Percentiles rank a stretch among this genome's conserved stretches.
phyloP scores from a whole-genome alignment of 2,888 invertebrate species.

The Cephus sareptanus region DNA sequence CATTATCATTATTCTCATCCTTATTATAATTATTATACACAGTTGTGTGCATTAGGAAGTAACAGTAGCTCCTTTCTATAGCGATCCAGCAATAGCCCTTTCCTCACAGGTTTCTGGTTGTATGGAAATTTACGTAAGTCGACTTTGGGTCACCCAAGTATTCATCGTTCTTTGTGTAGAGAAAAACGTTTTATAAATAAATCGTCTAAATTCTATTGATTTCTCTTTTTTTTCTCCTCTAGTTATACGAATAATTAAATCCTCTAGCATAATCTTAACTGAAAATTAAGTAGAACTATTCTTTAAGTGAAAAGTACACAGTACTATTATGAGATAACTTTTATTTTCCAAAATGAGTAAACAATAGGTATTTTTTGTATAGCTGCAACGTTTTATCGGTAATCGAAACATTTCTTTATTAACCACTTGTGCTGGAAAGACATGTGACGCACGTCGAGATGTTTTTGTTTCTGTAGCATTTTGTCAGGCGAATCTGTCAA shows the following conservation, averaged over 20 bases:
- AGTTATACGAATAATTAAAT: background rate
- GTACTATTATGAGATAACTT: background rate
- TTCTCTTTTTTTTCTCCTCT: background rate
- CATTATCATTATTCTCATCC: slow-evolving; percentile 18
- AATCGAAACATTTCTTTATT: background rate
- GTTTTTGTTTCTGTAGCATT: no score
- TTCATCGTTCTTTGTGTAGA: slow-evolving; percentile 50
- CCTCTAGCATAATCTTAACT: background rate
- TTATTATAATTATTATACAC: slow-evolving; percentile 33
- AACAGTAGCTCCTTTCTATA: slow-evolving; percentile 47
- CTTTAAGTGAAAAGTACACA: background rate
- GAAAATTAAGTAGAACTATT: background rate
- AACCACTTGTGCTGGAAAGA: no score
- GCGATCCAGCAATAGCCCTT: slow-evolving; percentile 27
- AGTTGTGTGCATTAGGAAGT: slow-evolving; percentile 48
- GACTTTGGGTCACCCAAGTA: slow-evolving; percentile 28
- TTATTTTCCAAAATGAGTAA: background rate
- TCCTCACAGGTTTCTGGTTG: slow-evolving; percentile 26
- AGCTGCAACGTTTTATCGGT: background rate
- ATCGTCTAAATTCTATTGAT: slow-evolving; percentile 36
- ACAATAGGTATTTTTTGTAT: background rate
- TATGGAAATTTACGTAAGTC: slow-evolving; percentile 25
- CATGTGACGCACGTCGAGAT: no score
- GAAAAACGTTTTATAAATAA: slow-evolving; percentile 59
- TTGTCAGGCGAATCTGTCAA: no score